Conservation (phyloP, 2,797 vertebrate species). For the Bryconaethiops microstoma region DNA sequence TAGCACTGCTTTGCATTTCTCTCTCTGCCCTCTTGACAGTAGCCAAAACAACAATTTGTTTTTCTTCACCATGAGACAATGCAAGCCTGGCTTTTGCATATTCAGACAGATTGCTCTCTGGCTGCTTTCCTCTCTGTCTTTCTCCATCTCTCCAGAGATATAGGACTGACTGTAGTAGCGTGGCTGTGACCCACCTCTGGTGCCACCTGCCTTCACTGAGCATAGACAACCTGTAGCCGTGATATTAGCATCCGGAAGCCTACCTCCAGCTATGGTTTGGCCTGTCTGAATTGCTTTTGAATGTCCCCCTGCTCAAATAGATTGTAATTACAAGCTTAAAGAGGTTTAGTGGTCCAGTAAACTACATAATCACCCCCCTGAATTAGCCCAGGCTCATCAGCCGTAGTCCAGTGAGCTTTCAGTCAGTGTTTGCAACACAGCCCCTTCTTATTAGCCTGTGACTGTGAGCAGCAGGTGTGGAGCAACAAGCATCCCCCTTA, state of each 20-base stretch:
- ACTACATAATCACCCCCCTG: constrained; percentile 99
- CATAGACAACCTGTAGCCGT: constrained; percentile 78
- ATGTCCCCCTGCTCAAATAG: constrained; percentile 99
- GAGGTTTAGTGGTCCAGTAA: constrained; percentile 99
- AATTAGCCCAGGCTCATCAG: constrained; percentile 99
- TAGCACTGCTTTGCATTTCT: constrained; percentile 60
- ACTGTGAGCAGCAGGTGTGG: constrained; percentile 90
- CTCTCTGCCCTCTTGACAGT: constrained; percentile 42
- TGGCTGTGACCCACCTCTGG: constrained; percentile 64
- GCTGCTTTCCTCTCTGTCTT: neutral
- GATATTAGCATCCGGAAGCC: constrained; percentile 89
- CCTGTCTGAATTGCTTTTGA: constrained; percentile 93
- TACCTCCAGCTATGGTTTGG: constrained; percentile 97
- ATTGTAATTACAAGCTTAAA: constrained; percentile 99
- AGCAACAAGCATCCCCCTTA: constrained; percentile 84
- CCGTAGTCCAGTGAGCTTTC: constrained; percentile 94
- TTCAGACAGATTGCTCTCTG: constrained; percentile 36
- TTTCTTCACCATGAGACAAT: constrained; percentile 50
- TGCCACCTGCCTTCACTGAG: constrained; percentile 76
- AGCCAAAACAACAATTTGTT: constrained; percentile 49
- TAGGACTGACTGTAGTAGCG: neutral
- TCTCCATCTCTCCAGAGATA: neutral
- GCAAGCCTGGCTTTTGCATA: constrained; percentile 54
- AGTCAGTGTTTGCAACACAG: constrained; percentile 91
- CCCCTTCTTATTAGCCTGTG: constrained; percentile 84